Evolutionary conservation across 2,888 invertebrate genomes (phyloP).

Genomic region (Mythimna ferrago): DNA sequence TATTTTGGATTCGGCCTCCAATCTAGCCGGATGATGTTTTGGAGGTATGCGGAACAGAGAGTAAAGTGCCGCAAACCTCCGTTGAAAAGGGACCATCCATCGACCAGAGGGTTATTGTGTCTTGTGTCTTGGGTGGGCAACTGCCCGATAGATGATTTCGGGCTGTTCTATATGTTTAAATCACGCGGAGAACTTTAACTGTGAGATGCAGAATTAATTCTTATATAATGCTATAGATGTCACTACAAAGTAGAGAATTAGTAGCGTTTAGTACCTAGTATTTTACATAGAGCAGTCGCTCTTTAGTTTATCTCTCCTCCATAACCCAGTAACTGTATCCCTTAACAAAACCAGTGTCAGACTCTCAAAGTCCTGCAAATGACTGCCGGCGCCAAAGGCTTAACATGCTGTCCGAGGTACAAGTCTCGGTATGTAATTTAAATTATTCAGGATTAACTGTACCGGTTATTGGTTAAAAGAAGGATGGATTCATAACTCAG

Average conservation of each 20-base stretch:
- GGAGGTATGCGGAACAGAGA: too few species aligned
- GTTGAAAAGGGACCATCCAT: too few species aligned
- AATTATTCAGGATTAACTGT: constrained; percentile 5
- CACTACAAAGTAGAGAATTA: too few species aligned
- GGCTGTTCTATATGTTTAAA: too few species aligned
- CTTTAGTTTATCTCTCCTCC: background rate
- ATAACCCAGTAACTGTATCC: background rate
- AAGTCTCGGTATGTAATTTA: background rate
- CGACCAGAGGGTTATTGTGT: too few species aligned
- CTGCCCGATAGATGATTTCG: too few species aligned
- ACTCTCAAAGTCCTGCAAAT: background rate
- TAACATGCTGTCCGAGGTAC: background rate
- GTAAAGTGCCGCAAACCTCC: too few species aligned
- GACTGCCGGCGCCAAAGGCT: background rate
- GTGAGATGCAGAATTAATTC: too few species aligned
- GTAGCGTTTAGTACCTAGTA: too few species aligned
- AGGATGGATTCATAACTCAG: constrained; percentile 11
- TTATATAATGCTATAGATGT: too few species aligned
- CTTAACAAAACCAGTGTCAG: background rate
- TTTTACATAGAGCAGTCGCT: background rate
- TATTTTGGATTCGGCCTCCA: background rate
- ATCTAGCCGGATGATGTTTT: background rate
- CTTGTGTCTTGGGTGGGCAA: too few species aligned
- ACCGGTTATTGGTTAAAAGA: background rate
- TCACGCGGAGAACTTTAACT: too few species aligned